Evolutionary conservation across 2,113 vertebrate species (phyloP), one percentile per base, ranked within the genome.

Genomic region (Siniperca knerii): DNA sequence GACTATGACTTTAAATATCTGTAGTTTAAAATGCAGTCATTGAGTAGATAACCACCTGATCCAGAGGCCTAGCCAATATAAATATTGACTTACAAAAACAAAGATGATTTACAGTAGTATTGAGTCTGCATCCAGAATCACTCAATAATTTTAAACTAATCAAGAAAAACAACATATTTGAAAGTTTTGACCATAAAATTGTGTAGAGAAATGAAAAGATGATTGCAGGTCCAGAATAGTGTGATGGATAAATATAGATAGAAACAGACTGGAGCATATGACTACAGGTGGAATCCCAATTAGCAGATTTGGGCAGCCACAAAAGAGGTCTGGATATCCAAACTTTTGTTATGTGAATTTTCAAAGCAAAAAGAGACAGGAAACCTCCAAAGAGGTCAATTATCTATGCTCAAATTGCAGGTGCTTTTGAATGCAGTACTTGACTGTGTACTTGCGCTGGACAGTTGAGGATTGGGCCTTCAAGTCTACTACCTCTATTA

Each of bases 301-400:
- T 71, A 80, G 23, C 58, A 48, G 70, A 71, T 58, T 4, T 70
- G 64, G 21, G 44, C n/a, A 2, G 40, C 23, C 48, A 18, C 50
- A 33, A 64, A 66, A 54, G 23, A 18, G 52, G 25, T 46, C 50
- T 33, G 12, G 6, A 58, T 16, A 64, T 52, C 10, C 0, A 1
- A 70, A 33, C 54, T 65, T 61, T 4, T 71, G 40, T 55, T 57
- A 72, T 67, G 42, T 52, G 35, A 67, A 52, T 61, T 58, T 76
- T 50, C 3, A 29, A 60, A 57, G 8, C 23, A 15, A 48, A 75
- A 71, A n/a, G 46, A 64, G 62, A 77, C 77, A 50, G 60, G 42
- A 58, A 46, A 4, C 5, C 62, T 65, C 57, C n/a, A 70, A 79
- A 79, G 75, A 79, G 60, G 37, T 68, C 77, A 81, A 84, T 84